Evolutionary conservation across 2,113 vertebrate genomes (phyloP).

Genomic region (Benitochromis conjunctus): DNA sequence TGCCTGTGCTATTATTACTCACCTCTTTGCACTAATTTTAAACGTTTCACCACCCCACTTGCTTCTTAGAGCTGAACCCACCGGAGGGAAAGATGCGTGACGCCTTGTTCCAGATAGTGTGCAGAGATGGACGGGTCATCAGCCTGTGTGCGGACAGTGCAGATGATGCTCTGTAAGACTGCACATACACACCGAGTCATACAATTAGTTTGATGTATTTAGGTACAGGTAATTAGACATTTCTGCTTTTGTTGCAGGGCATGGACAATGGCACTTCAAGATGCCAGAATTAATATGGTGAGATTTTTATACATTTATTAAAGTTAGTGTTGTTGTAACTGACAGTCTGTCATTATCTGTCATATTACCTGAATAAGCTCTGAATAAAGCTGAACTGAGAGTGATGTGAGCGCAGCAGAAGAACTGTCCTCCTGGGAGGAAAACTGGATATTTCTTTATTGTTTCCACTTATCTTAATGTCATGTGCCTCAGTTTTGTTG

Average conservation of each 20-base stretch:
- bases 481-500: neutral
- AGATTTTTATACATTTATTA: slow-evolving; percentile 16
- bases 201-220: neutral
- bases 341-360: neutral
- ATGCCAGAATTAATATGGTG: slow-evolving; percentile 72
- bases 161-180: slow-evolving; percentile 90
- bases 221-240: neutral
- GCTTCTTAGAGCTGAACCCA: slow-evolving; percentile 80
- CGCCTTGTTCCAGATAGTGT: slow-evolving; percentile 88
- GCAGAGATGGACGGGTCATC: slow-evolving; percentile 87
- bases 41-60: neutral
- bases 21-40: neutral
- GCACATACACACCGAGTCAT: neutral
- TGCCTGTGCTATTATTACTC: neutral
- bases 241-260: slow-evolving; percentile 54
- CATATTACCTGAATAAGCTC: neutral
- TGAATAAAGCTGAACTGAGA: neutral
- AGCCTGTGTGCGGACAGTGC: slow-evolving; percentile 91
- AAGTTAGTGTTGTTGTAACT: neutral
- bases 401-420: neutral
- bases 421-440: neutral
- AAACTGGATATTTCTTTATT: neutral
- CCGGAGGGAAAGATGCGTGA: slow-evolving; percentile 88
- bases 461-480: neutral
- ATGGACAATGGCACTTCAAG: slow-evolving; percentile 77